These are phyloP conservation scores for Chymomyza procnemis DNA, from an alignment of 2,888 invertebrate genomes.

Conservation along the genomic window DNA sequence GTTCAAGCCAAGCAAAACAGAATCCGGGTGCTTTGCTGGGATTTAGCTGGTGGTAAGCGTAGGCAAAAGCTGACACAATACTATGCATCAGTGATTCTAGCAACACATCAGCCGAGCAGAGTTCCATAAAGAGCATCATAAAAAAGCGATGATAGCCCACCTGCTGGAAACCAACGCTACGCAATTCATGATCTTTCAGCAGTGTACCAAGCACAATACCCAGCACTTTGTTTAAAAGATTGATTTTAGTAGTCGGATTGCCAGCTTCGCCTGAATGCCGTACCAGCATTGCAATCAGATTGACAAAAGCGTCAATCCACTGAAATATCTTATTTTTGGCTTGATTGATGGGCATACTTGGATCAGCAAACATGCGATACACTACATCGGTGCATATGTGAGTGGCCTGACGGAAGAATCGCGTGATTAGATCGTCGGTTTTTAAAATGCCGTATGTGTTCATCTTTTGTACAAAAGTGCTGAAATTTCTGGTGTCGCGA, in stretches of 20 bases:
- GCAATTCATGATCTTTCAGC: slow-evolving; percentile 96
- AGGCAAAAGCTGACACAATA: slow-evolving; percentile 95
- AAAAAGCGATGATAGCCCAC: slow-evolving; percentile 98
- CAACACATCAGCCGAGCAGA: slow-evolving; percentile 95
- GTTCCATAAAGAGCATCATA: slow-evolving; percentile 96
- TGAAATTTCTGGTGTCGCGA: slow-evolving; percentile 94
- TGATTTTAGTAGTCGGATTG: slow-evolving; percentile 94
- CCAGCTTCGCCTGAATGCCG: slow-evolving; percentile 94
- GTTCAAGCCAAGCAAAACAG: slow-evolving; percentile 98
- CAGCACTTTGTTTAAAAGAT: slow-evolving; percentile 94
- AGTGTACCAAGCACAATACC: slow-evolving; percentile 97
- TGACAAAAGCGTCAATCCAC: slow-evolving; percentile 96
- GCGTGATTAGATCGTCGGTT: slow-evolving; percentile 97
- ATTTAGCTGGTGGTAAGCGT: slow-evolving; percentile 94
- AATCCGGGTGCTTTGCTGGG: slow-evolving; percentile 97
- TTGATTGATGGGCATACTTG: slow-evolving; percentile 82
- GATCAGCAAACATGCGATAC: slow-evolving; percentile 89
- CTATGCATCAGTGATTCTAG: slow-evolving; percentile 94
- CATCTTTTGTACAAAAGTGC: slow-evolving; percentile 97
- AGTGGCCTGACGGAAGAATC: slow-evolving; percentile 97
- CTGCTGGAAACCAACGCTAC: slow-evolving; percentile 92
- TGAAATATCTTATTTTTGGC: slow-evolving; percentile 95
- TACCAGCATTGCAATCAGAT: slow-evolving; percentile 95
- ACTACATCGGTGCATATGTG: slow-evolving; percentile 97
- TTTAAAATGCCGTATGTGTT: slow-evolving; percentile 96